These are phyloP conservation scores for Homarus americanus DNA, from an alignment of 1,140 invertebrate species.

Conservation along the genomic window DNA sequence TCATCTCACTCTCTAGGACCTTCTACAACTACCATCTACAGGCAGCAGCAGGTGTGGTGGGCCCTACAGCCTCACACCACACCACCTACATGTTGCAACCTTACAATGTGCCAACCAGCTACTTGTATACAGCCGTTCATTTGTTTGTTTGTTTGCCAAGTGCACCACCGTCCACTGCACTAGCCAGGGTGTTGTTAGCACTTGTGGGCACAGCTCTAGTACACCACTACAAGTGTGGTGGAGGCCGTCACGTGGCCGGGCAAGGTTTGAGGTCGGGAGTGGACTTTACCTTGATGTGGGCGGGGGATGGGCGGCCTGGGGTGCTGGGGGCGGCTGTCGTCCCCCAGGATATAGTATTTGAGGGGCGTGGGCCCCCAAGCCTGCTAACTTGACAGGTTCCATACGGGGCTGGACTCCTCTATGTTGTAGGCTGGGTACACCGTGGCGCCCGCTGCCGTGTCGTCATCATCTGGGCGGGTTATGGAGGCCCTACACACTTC, in stretches of 20 bases:
- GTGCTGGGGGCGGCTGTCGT: conserved; percentile 62
- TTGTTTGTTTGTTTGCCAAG: conserved; percentile 24
- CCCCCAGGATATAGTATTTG: conserved; percentile 61
- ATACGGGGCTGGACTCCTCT: conserved; percentile 28
- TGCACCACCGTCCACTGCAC: no score
- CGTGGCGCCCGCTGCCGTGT: neutral
- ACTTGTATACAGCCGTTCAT: neutral
- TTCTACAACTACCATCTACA: neutral
- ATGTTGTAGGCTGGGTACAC: conserved; percentile 10
- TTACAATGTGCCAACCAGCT: neutral
- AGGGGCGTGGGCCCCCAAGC: conserved; percentile 54
- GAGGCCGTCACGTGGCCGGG: neutral
- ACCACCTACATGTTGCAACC: neutral
- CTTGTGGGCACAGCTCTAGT: no score
- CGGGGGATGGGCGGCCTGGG: conserved; percentile 57
- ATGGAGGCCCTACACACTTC: conserved; percentile 24
- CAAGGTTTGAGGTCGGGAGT: neutral
- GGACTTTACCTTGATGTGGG: conserved; percentile 61
- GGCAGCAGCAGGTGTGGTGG: neutral
- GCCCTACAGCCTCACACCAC: neutral
- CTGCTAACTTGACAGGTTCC: conserved; percentile 59
- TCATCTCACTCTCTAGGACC: neutral
- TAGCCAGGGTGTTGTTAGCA: no score
- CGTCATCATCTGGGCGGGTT: conserved; percentile 35
- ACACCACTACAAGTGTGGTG: neutral